Evolutionary conservation across 2,888 invertebrate genomes (phyloP), one percentile per base, ranked within the genome.

Genomic region (Hipparchia semele): DNA sequence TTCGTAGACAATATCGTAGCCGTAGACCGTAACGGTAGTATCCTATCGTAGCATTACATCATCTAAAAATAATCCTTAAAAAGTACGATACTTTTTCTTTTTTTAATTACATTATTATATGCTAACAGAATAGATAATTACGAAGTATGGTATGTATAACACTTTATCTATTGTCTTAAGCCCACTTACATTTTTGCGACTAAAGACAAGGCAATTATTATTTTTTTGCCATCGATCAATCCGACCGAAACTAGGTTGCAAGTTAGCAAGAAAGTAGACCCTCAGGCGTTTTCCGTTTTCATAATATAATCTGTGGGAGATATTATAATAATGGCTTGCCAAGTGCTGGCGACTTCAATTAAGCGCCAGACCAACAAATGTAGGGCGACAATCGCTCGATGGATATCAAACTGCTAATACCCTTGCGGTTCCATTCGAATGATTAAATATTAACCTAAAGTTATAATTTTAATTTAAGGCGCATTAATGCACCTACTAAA

Each of bases 281-380:
- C 89, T 89, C 86, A 80, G 87, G 87, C 85, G 87, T 90, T 92
- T 91, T 90, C 91, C 90, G 90, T 91, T 91, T 91, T 89, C 86
- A 39, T 39, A 39, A 80, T 89, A 85, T 87, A 91, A 91, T 90
- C 88, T 89, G 83, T 82, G 84, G 85, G 84, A 69, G 84, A 86
- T 87, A 90, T 90, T 88, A 88, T 90, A 88, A 91, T 90, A 90
- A 90, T 87, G 72, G 59, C 61, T 78, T 82, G 81, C 82, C 82
- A 86, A 86, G 84, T 85, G 85, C 82, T 78, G 81, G 84, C 85
- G 82, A 81, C 86, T 85, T 89, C 88, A 90, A 91, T 91, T 91
- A 91, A 86, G 84, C 82, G 80, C 79, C 80, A 83, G 81, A 79
- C 80, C 79, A 76, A 75, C 78, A 77, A 83, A 87, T 86, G 84